These are phyloP conservation scores for Drosophila gunungcola DNA, from an alignment of 1,140 invertebrate genomes.

Conservation along the genomic window DNA sequence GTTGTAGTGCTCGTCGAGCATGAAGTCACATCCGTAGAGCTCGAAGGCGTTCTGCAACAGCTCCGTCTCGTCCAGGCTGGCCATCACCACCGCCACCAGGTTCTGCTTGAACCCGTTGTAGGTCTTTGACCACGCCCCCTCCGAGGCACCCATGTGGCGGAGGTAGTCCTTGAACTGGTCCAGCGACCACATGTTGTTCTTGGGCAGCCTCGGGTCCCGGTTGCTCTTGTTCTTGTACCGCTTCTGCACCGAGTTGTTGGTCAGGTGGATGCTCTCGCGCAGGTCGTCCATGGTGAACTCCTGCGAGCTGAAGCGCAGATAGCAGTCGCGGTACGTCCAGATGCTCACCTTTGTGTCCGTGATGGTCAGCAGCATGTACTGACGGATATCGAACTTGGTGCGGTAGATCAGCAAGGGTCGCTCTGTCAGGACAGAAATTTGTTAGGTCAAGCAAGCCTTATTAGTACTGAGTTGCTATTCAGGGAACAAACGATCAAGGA, in stretches of 20 bases:
- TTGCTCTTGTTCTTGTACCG: slow-evolving; percentile 90
- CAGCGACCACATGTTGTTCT: slow-evolving; percentile 94
- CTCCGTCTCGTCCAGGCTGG: slow-evolving; percentile 91
- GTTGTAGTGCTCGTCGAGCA: slow-evolving; percentile 92
- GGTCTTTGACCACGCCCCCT: slow-evolving; percentile 88
- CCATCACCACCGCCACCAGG: slow-evolving; percentile 92
- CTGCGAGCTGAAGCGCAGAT: slow-evolving; percentile 95
- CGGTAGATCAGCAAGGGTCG: slow-evolving; percentile 93
- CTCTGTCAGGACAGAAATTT: slow-evolving; percentile 85
- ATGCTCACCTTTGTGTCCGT: slow-evolving; percentile 91
- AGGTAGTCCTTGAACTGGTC: slow-evolving; percentile 90
- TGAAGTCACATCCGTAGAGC: slow-evolving; percentile 96
- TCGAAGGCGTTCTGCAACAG: slow-evolving; percentile 93
- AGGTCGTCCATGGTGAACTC: slow-evolving; percentile 93
- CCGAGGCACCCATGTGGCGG: slow-evolving; percentile 82
- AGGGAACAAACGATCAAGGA: too few relatives aligned
- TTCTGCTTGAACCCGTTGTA: slow-evolving; percentile 95
- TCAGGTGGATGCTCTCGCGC: slow-evolving; percentile 95
- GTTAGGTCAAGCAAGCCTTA: too few relatives aligned
- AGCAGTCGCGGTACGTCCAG: slow-evolving; percentile 95
- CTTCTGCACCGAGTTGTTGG: slow-evolving; percentile 96
- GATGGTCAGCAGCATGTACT: slow-evolving; percentile 95
- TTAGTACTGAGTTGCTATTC: too few relatives aligned
- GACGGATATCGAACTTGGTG: slow-evolving; percentile 96
- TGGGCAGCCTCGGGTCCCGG: slow-evolving; percentile 89